phyloP scores from a whole-genome alignment of 1,140 invertebrate species.

The Zaprionus ornatus region DNA sequence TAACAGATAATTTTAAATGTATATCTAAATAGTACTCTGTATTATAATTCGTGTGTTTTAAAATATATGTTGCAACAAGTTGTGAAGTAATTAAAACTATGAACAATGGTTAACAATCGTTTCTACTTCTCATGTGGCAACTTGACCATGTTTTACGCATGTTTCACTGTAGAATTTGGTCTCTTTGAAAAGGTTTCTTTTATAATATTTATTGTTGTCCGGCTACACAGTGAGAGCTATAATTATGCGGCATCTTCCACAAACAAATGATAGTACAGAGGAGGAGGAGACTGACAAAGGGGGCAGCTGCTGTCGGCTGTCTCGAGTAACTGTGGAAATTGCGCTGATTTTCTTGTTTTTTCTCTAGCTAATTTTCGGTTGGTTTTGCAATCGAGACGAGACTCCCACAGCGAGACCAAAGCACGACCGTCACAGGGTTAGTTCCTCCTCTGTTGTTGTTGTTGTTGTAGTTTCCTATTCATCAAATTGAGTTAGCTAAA shows the following conservation, averaged over 20 bases:
- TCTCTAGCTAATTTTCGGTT: constrained; percentile 66
- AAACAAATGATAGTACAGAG: neutral
- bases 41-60: neutral
- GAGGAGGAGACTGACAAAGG: neutral
- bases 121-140: constrained; percentile 1
- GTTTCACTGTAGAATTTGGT: constrained; percentile 9
- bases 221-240: constrained; percentile 38
- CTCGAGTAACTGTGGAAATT: constrained; percentile 69
- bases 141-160: neutral
- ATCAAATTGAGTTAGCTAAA: constrained; percentile 73
- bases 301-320: neutral
- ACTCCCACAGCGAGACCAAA: constrained; percentile 51
- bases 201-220: constrained; percentile 3
- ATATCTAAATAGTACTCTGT: neutral
- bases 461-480: constrained; percentile 38
- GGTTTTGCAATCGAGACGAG: constrained; percentile 66
- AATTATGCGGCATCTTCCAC: constrained; percentile 62
- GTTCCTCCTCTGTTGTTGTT: constrained; percentile 5
- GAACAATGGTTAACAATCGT: neutral
- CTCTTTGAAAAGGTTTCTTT: constrained; percentile 12
- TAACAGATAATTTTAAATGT: neutral
- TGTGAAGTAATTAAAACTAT: constrained; percentile 1
- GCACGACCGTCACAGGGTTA: neutral
- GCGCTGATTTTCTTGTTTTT: constrained; percentile 53
- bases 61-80: constrained; percentile 14